Evolutionary conservation across 2,797 vertebrate genomes (phyloP).

Genomic region (Syncerus caffer): DNA sequence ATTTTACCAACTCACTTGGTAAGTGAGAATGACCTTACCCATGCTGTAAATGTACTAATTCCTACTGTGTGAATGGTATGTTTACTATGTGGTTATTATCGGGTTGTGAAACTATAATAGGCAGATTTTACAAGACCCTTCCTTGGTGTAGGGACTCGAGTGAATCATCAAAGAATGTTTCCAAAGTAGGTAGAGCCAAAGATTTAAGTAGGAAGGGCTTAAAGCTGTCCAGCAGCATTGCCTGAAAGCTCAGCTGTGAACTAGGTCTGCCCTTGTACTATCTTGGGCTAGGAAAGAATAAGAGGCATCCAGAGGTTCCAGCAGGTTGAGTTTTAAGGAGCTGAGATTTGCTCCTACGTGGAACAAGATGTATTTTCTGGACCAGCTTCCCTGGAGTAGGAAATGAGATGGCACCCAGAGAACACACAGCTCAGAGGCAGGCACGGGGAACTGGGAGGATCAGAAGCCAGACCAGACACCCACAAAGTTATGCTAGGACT

Average conservation of each 20-base stretch:
- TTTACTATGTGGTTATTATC: neutral
- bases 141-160: neutral
- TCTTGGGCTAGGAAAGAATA: neutral
- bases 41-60: neutral
- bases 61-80: neutral
- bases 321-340: neutral
- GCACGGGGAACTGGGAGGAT: neutral
- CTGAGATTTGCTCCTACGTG: neutral
- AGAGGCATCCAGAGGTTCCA: neutral
- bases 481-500: neutral
- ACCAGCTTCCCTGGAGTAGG: neutral
- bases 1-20: neutral
- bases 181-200: neutral
- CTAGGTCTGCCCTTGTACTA: neutral
- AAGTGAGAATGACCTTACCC: slow-evolving; percentile 9
- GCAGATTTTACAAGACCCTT: slow-evolving; percentile 50
- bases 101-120: neutral
- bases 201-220: neutral
- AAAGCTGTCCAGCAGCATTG: neutral
- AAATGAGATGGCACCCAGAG: neutral
- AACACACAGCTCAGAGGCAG: neutral
- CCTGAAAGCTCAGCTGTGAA: neutral
- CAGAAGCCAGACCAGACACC: neutral
- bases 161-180: slow-evolving; percentile 48
- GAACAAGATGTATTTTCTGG: neutral